Evolutionary conservation across 2,888 invertebrate genomes (phyloP).

Genomic region (Drosophila mettleri): DNA sequence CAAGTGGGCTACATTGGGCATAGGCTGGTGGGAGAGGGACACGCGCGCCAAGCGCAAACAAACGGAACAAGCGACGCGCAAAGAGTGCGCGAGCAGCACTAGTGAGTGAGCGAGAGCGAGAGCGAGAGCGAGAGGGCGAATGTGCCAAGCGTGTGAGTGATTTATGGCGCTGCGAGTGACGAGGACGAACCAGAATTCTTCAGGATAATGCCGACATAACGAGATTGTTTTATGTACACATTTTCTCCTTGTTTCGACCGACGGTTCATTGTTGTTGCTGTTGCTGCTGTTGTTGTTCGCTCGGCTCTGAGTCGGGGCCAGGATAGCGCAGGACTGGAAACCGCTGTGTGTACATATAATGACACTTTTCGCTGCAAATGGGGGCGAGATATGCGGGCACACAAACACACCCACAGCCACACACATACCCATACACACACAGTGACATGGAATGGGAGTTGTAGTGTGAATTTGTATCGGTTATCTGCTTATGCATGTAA

Average conservation of each 20-base stretch:
- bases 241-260: conserved; percentile 63
- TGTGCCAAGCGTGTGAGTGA: conserved; percentile 83
- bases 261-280: conserved; percentile 24
- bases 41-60: conserved; percentile 52
- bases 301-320: conserved; percentile 37
- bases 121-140: conserved; percentile 49
- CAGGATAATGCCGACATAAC: conserved; percentile 84
- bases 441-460: conserved; percentile 4
- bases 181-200: conserved; percentile 84
- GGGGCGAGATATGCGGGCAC: conserved; percentile 65
- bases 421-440: conserved; percentile 8
- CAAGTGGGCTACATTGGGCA: background rate
- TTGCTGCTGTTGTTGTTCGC: conserved; percentile 26
- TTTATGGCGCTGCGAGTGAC: conserved; percentile 83
- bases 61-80: conserved; percentile 55
- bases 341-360: conserved; percentile 62
- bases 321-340: conserved; percentile 20
- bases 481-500: conserved; percentile 60
- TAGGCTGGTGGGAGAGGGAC: conserved; percentile 25
- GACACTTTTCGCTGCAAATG: conserved; percentile 71
- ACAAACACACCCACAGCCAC: conserved; percentile 13
- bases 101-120: conserved; percentile 10
- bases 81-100: conserved; percentile 25
- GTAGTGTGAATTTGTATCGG: conserved; percentile 50
- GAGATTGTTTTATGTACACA: conserved; percentile 83